These are phyloP conservation scores for Meliscaeva auricollis DNA, from an alignment of 2,888 invertebrate species.

Conservation along the genomic window DNA sequence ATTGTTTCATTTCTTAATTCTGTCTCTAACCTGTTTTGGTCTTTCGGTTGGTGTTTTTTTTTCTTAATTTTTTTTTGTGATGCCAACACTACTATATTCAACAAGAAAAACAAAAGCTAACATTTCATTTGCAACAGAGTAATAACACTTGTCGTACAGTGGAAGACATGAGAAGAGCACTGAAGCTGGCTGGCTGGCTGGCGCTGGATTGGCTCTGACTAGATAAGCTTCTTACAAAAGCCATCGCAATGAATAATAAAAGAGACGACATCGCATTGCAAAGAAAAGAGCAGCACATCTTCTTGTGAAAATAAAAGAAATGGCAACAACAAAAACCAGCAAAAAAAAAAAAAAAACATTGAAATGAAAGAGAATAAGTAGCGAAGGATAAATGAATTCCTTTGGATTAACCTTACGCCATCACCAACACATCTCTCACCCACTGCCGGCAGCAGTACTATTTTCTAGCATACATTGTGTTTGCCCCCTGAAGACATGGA, in stretches of 20 bases:
- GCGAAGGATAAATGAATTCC: constrained; percentile 74
- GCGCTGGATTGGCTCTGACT: constrained; percentile 70
- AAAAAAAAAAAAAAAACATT: constrained; percentile 47
- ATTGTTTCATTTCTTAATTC: constrained; percentile 51
- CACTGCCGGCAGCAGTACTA: constrained; percentile 31
- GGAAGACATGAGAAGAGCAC: constrained; percentile 26
- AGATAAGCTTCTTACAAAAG: constrained; percentile 76
- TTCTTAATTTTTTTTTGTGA: constrained; percentile 15
- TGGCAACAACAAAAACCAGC: constrained; percentile 17
- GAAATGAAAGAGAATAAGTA: constrained; percentile 70
- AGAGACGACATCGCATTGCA: constrained; percentile 66
- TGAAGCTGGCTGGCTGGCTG: constrained; percentile 17
- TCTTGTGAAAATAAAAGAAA: constrained; percentile 60
- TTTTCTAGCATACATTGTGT: constrained; percentile 63
- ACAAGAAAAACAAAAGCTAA: constrained; percentile 64
- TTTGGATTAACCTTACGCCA: constrained; percentile 74
- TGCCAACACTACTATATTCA: constrained; percentile 49
- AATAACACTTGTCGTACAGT: constrained; percentile 53
- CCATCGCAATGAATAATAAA: constrained; percentile 76
- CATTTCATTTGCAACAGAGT: constrained; percentile 73
- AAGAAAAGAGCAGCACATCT: constrained; percentile 67
- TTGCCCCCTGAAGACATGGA: constrained; percentile 61
- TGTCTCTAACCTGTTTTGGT: constrained; percentile 45
- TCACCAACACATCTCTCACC: constrained; percentile 55
- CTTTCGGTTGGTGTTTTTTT: constrained; percentile 44